Conservation (phyloP, 1,140 invertebrate genomes). For the Paracyclopina nana region DNA sequence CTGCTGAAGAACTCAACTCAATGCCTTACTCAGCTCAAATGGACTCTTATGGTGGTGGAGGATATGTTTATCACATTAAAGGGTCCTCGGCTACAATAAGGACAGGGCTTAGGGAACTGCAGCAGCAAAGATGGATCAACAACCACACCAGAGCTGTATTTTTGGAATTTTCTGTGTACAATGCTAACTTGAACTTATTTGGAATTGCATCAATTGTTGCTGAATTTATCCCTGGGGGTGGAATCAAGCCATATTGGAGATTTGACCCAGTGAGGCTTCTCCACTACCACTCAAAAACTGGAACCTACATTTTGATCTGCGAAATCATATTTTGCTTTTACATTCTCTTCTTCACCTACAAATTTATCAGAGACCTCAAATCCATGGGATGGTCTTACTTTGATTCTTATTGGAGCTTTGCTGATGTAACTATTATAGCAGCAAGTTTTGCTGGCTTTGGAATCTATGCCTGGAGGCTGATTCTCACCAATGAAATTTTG, state of each 20-base stretch:
- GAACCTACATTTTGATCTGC: conserved; percentile 25
- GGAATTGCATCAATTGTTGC: conserved; percentile 29
- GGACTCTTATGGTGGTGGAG: conserved; percentile 33
- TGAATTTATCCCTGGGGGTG: conserved; percentile 33
- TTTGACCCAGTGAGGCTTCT: conserved; percentile 25
- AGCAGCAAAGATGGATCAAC: conserved; percentile 34
- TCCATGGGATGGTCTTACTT: conserved; percentile 24
- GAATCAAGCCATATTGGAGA: conserved; percentile 31
- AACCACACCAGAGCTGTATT: conserved; percentile 34
- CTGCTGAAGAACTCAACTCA: conserved; percentile 17
- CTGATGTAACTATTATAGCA: conserved; percentile 27
- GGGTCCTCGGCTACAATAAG: conserved; percentile 25
- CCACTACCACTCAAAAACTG: conserved; percentile 25
- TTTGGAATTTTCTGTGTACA: conserved; percentile 38
- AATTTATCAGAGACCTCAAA: conserved; percentile 24
- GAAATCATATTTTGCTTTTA: conserved; percentile 28
- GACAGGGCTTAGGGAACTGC: conserved; percentile 25
- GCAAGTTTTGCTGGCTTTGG: conserved; percentile 26
- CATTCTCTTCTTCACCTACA: conserved; percentile 31
- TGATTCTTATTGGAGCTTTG: conserved; percentile 28
- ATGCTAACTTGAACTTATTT: conserved; percentile 34
- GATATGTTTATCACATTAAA: conserved; percentile 31
- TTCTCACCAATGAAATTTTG: conserved; percentile 25
- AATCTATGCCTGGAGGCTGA: conserved; percentile 27
- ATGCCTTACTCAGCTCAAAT: conserved; percentile 20